Base-by-base conservation (phyloP, 2,888 invertebrate genomes). In the Galerucella nymphaeae region DNA sequence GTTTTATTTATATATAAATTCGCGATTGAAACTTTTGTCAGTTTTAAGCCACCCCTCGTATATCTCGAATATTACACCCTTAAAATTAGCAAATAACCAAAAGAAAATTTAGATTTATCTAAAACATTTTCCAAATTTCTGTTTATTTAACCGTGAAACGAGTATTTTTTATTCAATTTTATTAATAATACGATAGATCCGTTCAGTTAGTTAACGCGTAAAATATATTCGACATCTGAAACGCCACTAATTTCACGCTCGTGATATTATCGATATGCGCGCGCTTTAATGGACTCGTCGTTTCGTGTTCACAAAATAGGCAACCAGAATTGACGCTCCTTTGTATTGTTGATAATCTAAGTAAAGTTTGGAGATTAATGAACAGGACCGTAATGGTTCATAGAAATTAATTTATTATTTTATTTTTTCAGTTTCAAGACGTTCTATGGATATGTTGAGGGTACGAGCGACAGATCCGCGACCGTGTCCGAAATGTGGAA, bases 401-500 rank as follows among this genome's bases (percentile, higher is more conserved):
- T 38, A n/a, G n/a, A n/a, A n/a, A n/a, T n/a, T n/a, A n/a, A n/a
- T n/a, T n/a, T n/a, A n/a, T 42, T 42, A 41, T 38, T 30, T 59
- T 61, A 11, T 82, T 76, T 73, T 84, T 86, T 62, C 87, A 91
- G 93, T 93, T 77, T 91, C 93, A 71, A 91, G 96, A 80, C 90
- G 96, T 79, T 93, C 94, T 64, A 89, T 96, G 86, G 96, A 96
- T 85, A 90, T 95, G 89, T 89, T 93, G 86, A 90, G 96, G 81
- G 96, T 96, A 63, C 90, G 96, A 82, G 96, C 96, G 11, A 96
- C 96, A 23, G 96, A 96, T 88, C 96, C 96, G 1, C 89, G 96
- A 58, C 96, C 96, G 2, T 96, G 96, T 85, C 96, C 96, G 14
- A 96, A 96, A 84, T 96, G 96, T 85, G 96, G 96, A 59, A 96